Evolutionary conservation across 2,113 vertebrate genomes (phyloP), one percentile per base, ranked within the genome.

Genomic region (Notarius lentiginosus): DNA sequence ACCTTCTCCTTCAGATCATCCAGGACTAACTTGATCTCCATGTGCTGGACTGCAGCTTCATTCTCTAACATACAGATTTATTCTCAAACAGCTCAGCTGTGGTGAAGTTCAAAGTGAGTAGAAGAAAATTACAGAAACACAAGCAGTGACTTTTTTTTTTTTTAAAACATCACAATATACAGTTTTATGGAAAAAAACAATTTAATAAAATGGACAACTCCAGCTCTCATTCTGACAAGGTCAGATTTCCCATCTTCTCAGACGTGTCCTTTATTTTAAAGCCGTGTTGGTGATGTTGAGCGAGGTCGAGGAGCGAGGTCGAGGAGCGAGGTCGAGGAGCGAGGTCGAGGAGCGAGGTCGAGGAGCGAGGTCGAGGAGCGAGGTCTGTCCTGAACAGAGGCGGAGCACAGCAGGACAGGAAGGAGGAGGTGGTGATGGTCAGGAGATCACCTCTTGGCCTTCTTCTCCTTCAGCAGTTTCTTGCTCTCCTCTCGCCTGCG

Each of bases 401-500:
- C 20, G 47, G 55, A 24, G 5, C 15, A 22, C 72, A 75, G 72
- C 1, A 7, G 11, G 55, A 56, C 41, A 56, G 47, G 12, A 20
- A 76, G 73, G n/a, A 47, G 49, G 27, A 77, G 0, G 10, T 7
- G 14, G n/a, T 20, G 55, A 22, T 34, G 79, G 58, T 4, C 4
- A 79, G 14, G 7, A 58, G 53, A 41, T 95, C 94, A 96, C 92
- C 92, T 92, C 92, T 96, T 96, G 92, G 97, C 96, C 90, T 99
- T 99, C 95, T 98, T 99, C 92, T 98, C 97, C 93, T 96, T 97
- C 96, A 99, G 93, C 92, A 99, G 94, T 93, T 97, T 99, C 94
- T 98, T 99, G 95, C 98, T 99, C 95, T 99, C 97, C 94, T 99
- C 98, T 87, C 97, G 93, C 84, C 98, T 94, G 20, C 98, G 96